Evolutionary conservation across 2,888 invertebrate species (phyloP).

Genomic region (Amiota mariae): DNA sequence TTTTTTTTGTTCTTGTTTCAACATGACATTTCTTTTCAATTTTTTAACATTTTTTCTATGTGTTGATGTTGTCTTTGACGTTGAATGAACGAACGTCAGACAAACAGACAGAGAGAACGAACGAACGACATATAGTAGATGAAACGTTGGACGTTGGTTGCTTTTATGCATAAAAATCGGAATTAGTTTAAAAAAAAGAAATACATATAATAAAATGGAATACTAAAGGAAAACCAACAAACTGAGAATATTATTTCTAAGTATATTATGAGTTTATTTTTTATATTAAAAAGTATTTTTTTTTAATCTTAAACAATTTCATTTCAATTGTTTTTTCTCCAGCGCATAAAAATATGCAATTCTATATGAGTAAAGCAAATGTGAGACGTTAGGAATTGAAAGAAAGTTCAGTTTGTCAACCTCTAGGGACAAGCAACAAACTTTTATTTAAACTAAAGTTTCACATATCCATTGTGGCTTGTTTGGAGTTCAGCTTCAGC

Average conservation of each 20-base stretch:
- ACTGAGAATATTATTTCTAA: neutral
- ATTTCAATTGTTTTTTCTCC: constrained; percentile 4
- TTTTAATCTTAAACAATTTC: constrained; percentile 9
- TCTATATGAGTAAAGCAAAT: neutral
- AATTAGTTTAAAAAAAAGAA: neutral
- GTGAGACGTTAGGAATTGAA: neutral
- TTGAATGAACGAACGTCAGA: neutral
- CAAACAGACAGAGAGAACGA: neutral
- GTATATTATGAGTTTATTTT: constrained; percentile 6
- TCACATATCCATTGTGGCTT: constrained; percentile 25
- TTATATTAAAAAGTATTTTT: constrained; percentile 5
- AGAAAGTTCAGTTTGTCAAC: neutral
- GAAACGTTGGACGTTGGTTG: neutral
- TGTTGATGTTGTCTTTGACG: constrained; percentile 19
- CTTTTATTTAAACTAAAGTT: constrained; percentile 27
- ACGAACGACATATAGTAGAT: no score
- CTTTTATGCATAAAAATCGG: constrained; percentile 17
- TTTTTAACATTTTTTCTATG: constrained; percentile 25
- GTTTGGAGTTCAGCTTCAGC: neutral
- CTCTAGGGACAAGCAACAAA: constrained; percentile 6
- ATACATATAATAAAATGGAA: neutral
- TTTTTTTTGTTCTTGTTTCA: constrained; percentile 7
- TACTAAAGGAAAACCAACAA: neutral
- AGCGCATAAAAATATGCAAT: constrained; percentile 22
- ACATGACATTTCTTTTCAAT: constrained; percentile 30